These are phyloP conservation scores for Eubucco bourcierii DNA, from an alignment of 2,113 vertebrate species.

Conservation along the genomic window DNA sequence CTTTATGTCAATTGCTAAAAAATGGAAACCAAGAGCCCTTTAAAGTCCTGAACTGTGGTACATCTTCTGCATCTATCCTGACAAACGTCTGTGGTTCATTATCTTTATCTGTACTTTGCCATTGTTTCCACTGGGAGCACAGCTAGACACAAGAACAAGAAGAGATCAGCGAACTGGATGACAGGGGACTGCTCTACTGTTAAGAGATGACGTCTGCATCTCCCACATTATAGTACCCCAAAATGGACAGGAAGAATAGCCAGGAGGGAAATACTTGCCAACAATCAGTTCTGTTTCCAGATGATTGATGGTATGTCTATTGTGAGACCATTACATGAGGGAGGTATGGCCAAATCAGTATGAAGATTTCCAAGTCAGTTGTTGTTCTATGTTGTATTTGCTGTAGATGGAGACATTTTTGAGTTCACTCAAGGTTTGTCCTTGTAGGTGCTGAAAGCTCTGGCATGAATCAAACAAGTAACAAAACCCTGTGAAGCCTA, in stretches of 20 bases:
- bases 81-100: background rate
- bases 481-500: background rate
- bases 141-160: background rate
- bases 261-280: background rate
- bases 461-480: background rate
- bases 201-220: background rate
- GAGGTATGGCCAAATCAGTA: background rate
- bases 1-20: background rate
- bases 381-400: background rate
- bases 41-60: background rate
- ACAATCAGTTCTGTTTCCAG: background rate
- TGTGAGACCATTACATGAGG: background rate
- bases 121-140: background rate
- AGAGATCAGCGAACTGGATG: background rate
- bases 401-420: background rate
- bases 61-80: background rate
- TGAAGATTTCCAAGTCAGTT: background rate
- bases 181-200: background rate
- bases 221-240: background rate
- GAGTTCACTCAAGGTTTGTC: background rate
- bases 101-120: background rate
- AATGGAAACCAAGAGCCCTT: background rate
- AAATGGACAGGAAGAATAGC: background rate
- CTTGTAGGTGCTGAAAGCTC: background rate
- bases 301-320: background rate